Evolutionary conservation across 2,888 invertebrate genomes (phyloP).

Genomic region (Atethmia centrago): DNA sequence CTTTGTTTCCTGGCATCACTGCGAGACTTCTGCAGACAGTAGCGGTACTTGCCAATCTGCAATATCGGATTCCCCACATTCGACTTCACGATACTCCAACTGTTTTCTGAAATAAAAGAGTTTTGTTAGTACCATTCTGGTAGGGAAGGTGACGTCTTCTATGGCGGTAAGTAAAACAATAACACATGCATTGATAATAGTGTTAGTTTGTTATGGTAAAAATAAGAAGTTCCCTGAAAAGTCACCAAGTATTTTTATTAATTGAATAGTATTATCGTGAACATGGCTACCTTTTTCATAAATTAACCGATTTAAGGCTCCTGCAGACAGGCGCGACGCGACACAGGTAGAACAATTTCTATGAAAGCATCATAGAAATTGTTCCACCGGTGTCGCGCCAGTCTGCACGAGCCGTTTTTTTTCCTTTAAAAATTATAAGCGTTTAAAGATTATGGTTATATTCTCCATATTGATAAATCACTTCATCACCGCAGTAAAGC

Average conservation of each 20-base stretch:
- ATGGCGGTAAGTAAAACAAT: background rate
- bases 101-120: conserved; percentile 25
- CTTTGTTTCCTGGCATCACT: conserved; percentile 53
- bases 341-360: no score
- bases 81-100: conserved; percentile 56
- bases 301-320: background rate
- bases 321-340: no score
- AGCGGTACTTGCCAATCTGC: conserved; percentile 68
- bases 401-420: no score
- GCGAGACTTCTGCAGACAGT: conserved; percentile 60
- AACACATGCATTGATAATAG: background rate
- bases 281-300: background rate
- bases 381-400: no score
- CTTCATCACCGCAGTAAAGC: background rate
- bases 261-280: background rate
- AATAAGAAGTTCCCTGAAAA: no score
- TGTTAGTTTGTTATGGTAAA: no score
- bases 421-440: background rate
- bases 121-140: background rate
- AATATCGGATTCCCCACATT: conserved; percentile 68
- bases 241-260: no score
- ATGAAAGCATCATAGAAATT: no score
- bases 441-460: background rate
- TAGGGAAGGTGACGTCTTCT: background rate
- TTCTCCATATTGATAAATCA: background rate